Conservation (phyloP, 1,140 invertebrate species). For the Pissodes strobi region DNA sequence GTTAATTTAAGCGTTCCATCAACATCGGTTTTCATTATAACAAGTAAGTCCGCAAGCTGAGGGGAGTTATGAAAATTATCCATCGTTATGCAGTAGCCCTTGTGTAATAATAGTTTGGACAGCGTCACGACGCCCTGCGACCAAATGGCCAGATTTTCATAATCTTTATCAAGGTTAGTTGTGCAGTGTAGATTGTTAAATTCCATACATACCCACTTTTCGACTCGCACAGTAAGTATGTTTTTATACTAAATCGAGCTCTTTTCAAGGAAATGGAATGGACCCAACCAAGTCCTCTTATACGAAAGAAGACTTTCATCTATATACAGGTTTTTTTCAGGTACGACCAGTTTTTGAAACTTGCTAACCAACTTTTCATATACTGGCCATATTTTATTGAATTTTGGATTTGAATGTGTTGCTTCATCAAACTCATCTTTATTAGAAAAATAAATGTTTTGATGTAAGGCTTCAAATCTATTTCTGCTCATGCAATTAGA, state of each 20-base stretch:
- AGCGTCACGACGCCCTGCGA: too few species aligned
- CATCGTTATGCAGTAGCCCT: too few species aligned
- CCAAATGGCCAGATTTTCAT: too few species aligned
- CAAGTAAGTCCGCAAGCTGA: too few species aligned
- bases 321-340: neutral
- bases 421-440: neutral
- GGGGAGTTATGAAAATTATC: too few species aligned
- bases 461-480: neutral
- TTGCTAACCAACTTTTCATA: constrained; percentile 1
- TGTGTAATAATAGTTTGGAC: too few species aligned
- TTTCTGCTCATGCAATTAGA: neutral
- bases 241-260: constrained; percentile 26
- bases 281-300: constrained; percentile 25
- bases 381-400: neutral
- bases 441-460: neutral
- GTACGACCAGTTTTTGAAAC: neutral
- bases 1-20: too few species aligned
- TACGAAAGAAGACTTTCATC: constrained; percentile 2
- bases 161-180: neutral
- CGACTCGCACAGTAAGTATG: constrained; percentile 25
- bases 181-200: constrained; percentile 25
- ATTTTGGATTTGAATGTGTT: neutral
- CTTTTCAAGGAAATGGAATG: constrained; percentile 26
- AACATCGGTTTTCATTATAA: too few species aligned
- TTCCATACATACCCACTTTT: constrained; percentile 21